phyloP scores from a whole-genome alignment of 64 coral and sea anemone genomes.

The Pocillopora damicornis region DNA sequence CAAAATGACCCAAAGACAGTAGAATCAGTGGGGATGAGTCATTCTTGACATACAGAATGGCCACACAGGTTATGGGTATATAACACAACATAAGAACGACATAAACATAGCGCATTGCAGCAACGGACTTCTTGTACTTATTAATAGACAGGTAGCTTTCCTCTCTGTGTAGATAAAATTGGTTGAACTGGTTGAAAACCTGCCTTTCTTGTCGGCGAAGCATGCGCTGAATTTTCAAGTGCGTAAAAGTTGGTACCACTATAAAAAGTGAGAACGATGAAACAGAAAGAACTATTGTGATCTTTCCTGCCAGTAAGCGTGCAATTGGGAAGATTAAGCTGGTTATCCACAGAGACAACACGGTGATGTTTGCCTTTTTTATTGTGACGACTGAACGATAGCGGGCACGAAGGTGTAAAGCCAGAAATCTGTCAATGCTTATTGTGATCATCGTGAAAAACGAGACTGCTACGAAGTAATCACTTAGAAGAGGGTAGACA shows the following conservation, averaged over 20 bases:
- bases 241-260: conserved; percentile 14
- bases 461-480: conserved; percentile 20
- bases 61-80: conserved; percentile 16
- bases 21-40: background rate
- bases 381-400: conserved; percentile 29
- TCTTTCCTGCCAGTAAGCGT: background rate
- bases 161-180: conserved; percentile 19
- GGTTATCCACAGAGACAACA: conserved; percentile 6
- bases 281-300: conserved; percentile 1
- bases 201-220: conserved; percentile 4
- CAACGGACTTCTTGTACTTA: conserved; percentile 30
- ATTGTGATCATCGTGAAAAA: conserved; percentile 36
- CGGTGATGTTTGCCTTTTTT: conserved; percentile 20
- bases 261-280: conserved; percentile 12
- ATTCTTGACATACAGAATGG: background rate
- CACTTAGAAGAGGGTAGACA: conserved; percentile 11
- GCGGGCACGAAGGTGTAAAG: conserved; percentile 19
- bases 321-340: conserved; percentile 26
- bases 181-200: conserved; percentile 26
- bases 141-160: conserved; percentile 39
- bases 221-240: conserved; percentile 13
- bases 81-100: conserved; percentile 11
- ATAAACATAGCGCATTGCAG: conserved; percentile 21
- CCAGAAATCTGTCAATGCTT: conserved; percentile 39
- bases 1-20: conserved; percentile 16